Evolutionary conservation across 2,797 vertebrate genomes (phyloP).

Genomic region (Rhabdomys pumilio): DNA sequence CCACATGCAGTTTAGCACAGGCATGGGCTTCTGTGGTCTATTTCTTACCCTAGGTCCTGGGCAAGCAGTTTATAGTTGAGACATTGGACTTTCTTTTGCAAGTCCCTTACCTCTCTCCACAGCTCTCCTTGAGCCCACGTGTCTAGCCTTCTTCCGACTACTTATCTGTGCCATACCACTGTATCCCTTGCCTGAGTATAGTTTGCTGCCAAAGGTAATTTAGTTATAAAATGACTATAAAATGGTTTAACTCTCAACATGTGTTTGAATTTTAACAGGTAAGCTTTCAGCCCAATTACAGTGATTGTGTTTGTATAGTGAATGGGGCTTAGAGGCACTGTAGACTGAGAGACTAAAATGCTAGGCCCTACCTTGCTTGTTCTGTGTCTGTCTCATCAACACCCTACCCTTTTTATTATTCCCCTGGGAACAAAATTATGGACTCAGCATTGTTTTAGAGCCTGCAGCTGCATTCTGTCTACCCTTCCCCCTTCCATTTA

Average conservation of each 20-base stretch:
- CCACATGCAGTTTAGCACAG: not conserved
- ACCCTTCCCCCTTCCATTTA: slow-evolving; percentile 74
- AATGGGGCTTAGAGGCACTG: not conserved
- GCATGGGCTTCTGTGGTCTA: not conserved
- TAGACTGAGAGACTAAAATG: not conserved
- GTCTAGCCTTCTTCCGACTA: not conserved
- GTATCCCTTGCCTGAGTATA: not conserved
- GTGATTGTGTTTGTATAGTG: slow-evolving; percentile 13
- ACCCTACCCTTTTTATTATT: slow-evolving; percentile 77
- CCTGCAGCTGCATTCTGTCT: slow-evolving; percentile 83
- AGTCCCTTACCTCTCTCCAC: not conserved
- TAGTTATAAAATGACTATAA: slow-evolving; percentile 55
- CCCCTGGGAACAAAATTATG: slow-evolving; percentile 84
- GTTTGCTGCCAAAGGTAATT: slow-evolving; percentile 61
- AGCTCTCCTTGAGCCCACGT: not conserved
- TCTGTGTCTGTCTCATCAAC: slow-evolving; percentile 57
- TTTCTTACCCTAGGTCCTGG: not conserved
- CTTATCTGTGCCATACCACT: not conserved
- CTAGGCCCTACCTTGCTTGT: slow-evolving; percentile 61
- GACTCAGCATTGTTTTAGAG: slow-evolving; percentile 86
- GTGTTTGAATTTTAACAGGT: slow-evolving; percentile 64
- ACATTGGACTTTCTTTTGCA: slow-evolving; percentile 23
- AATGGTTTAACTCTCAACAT: slow-evolving; percentile 54
- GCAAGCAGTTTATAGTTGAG: slow-evolving; percentile 10
- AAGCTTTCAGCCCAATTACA: slow-evolving; percentile 54